Evolutionary conservation across 1,140 invertebrate species (phyloP), one percentile per base, ranked within the genome.

Genomic region (Brachionus rotundiformis): DNA sequence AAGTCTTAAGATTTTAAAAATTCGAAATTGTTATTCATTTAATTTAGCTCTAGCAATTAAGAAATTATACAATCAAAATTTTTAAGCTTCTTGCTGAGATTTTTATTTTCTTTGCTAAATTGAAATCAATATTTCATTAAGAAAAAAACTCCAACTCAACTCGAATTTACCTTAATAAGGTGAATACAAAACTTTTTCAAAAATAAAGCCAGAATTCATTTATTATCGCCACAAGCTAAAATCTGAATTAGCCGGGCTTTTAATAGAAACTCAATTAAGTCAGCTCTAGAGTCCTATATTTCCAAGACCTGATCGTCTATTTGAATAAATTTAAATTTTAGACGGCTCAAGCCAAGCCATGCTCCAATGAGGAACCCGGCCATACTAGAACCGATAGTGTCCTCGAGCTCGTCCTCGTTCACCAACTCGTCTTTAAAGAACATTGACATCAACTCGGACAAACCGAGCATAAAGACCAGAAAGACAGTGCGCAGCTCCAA

Each of bases 91-190:
- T 54, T 25, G 47, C 47, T 54, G 47, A 54, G 47, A 54, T 54
- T 54, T 54, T 54, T 54, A 54, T 54, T 54, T 54, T 54, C 23
- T 16, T 54, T 19, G 47, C 47, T 54, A 54, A 54, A 54, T 54
- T 54, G 47, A 54, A 54, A 54, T 54, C 47, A 54, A 54, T 54
- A 54, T 54, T 54, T 54, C 47, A 54, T 54, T 54, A 19, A 16
- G 7, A 3, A 54, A 49, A 49, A 49, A n/a, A n/a, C n/a, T n/a
- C n/a, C n/a, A n/a, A n/a, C n/a, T n/a, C n/a, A 54, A 54, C 47
- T 54, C n/a, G 47, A 54, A 54, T 54, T 54, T 54, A 54, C 47
- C 47, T 54, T 23, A 54, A 54, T 7, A 54, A 54, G 47, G 47
- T 54, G 47, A 54, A 25, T 54, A 54, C 47, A 54, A 54, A 54